Conservation (phyloP, 2,113 vertebrate species). For the Toxotes chatareus region DNA sequence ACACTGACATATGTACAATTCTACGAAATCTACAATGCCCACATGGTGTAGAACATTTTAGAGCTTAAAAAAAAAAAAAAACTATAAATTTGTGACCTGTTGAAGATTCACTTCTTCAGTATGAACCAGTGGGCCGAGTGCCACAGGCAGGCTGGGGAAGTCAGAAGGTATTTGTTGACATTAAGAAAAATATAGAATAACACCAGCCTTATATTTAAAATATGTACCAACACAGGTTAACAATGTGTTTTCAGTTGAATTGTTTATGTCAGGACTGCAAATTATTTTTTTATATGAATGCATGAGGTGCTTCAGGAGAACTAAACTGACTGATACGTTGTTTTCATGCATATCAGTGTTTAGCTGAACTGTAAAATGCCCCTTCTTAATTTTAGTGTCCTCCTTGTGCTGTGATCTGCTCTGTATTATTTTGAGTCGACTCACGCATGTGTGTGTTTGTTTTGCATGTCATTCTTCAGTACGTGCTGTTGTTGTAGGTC, state of each 20-base stretch:
- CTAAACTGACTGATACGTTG: background rate
- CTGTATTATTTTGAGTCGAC: constrained; percentile 32
- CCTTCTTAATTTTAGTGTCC: constrained; percentile 14
- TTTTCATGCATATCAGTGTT: constrained; percentile 26
- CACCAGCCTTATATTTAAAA: background rate
- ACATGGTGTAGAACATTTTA: background rate
- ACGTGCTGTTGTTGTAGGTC: constrained; percentile 29
- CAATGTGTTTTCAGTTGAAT: constrained; percentile 21
- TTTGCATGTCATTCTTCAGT: constrained; percentile 34
- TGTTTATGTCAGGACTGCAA: constrained; percentile 1
- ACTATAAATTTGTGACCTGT: background rate
- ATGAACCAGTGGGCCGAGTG: background rate
- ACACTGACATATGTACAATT: background rate
- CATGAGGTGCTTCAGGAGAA: constrained; percentile 11
- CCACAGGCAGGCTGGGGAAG: background rate
- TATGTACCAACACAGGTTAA: background rate
- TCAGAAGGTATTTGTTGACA: constrained; percentile 1
- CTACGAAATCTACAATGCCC: background rate
- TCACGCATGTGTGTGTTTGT: constrained; percentile 18
- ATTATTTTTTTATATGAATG: constrained; percentile 11
- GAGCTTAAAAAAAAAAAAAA: background rate
- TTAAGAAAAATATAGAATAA: background rate
- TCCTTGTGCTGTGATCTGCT: constrained; percentile 18
- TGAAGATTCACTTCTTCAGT: background rate
- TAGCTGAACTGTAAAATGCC: constrained; percentile 39